A percentile compares a stretch with the other conserved stretches of the same genome.
phyloP scores from a whole-genome alignment of 1,140 invertebrate species.

The Macrobrachium rosenbergii region DNA sequence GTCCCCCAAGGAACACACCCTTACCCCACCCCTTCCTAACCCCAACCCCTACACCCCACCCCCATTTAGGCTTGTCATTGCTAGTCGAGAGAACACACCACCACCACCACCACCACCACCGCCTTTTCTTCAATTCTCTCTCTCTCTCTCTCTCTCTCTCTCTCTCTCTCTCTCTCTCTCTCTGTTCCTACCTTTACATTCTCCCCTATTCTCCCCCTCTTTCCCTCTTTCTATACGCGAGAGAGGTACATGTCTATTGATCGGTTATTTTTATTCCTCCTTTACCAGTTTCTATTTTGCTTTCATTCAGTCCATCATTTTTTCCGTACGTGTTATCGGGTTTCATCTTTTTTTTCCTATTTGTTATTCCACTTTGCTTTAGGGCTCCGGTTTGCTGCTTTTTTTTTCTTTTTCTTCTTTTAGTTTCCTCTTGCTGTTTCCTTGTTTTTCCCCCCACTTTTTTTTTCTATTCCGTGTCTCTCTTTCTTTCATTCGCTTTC shows the following conservation, averaged over 20 bases:
- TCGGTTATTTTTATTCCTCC: constrained; percentile 1
- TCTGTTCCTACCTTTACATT: too few species aligned
- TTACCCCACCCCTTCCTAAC: too few species aligned
- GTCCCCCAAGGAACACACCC: too few species aligned
- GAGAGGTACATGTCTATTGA: constrained; percentile 18
- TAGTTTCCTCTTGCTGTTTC: background rate
- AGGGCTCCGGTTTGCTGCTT: background rate
- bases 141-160: too few species aligned
- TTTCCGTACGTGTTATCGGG: constrained; percentile 16
- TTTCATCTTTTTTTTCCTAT: constrained; percentile 11
- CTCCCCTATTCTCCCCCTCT: background rate
- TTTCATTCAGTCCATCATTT: constrained; percentile 20
- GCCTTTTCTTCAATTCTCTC: too few species aligned
- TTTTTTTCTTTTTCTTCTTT: background rate
- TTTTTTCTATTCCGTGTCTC: constrained; percentile 1
- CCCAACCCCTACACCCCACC: too few species aligned
- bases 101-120: too few species aligned
- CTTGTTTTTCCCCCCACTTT: background rate
- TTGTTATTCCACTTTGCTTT: constrained; percentile 22
- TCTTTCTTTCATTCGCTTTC: too few species aligned
- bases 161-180: too few species aligned
- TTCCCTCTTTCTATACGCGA: background rate
- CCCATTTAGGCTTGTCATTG: too few species aligned
- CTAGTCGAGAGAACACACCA: too few species aligned
- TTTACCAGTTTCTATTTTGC: constrained; percentile 2